Evolutionary conservation across 2,113 vertebrate species (phyloP), one percentile per base, ranked within the genome.

Genomic region (Corydoras maculifer): DNA sequence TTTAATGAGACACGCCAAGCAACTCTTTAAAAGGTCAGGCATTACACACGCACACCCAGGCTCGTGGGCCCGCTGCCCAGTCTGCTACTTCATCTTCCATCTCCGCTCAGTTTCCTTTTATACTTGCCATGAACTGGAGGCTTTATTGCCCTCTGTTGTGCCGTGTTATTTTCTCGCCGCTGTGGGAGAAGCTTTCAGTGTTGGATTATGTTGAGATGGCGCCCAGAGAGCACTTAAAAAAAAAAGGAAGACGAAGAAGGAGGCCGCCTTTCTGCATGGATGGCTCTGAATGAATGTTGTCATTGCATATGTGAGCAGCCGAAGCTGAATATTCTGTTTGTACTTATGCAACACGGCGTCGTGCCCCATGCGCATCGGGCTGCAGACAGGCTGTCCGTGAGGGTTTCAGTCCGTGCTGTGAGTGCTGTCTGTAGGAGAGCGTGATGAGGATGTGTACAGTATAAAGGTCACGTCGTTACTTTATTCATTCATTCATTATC

Each of bases 1-100:
- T 84, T 86, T 87, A 83, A 91, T 88, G 77, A 82, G 78, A 91
- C 58, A 63, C 63, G 76, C 81, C 86, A 84, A 89, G 90, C 83
- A 83, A 89, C 84, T 82, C 84, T 85, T 86, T 90, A 91, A 65
- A 88, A 91, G 90, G 91, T 91, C 88, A 82, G 84, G 87, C 83
- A 85, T 83, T 89, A 87, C 89, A 87, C 82, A 84, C 81, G 83
- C 80, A 66, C 81, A 85, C 80, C 62, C 82, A 82, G 48, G 62
- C 35, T 53, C 32, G 59, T 61, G 62, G 70, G 75, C 87, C 70
- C 65, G 84, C 74, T 82, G 83, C 86, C 84, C 84, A 75, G 82
- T 73, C 85, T 70, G 81, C 83, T 75, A 82, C 82, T 86, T 85
- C 82, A 82, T 84, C 75, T 70, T 70, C 77, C 78, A 79, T 77